Evolutionary conservation across 2,888 invertebrate genomes (phyloP), one percentile per base, ranked within the genome.

Genomic region (Monoplex corrugatus): DNA sequence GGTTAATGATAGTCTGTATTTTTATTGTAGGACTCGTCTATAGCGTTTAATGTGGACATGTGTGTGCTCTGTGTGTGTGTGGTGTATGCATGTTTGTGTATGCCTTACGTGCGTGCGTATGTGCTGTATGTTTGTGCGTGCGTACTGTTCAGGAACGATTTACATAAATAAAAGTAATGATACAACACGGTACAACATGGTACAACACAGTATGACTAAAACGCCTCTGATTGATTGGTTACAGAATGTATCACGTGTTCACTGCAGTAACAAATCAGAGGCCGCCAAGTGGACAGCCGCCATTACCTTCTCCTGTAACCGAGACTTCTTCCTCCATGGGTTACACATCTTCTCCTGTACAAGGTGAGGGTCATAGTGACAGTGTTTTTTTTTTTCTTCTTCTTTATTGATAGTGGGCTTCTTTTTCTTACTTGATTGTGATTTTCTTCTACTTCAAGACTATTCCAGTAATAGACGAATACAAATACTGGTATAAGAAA

Each of bases 291-390:
- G 82, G 89, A 89, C 83, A 38, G 89, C 86, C 5, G 86, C 89
- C 35, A 68, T 89, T 32, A 86, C 86, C 35, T 86, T 89, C 44
- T 63, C 86, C 86, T 89, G 86, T 68, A 45, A 82, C 28, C 75
- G 85, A 28, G 89, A 89, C 68, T 75, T 89, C n/a, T 23, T 68
- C 43, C 86, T 89, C 23, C 89, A 87, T 63, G 83, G 82, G 35
- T 44, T 86, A 23, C 86, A 82, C 32, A 38, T 89, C 57, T 89
- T 82, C 72, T 38, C 87, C 80, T 87, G 87, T 43, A 87, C 87
- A n/a, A 78, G 87, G 87, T 87, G 40, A 80, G 45, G 28, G 10
- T 38, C 8, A 23, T 23, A 38, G 80, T 78, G 19, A 32, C 19
- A 19, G 57, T 57, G n/a, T n/a, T n/a, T 13, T 57, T 2, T 57